Percentiles rank a stretch among this genome's conserved stretches.
Evolutionary conservation across 2,888 invertebrate genomes (phyloP).

Genomic region (Mactromeris polynyma): DNA sequence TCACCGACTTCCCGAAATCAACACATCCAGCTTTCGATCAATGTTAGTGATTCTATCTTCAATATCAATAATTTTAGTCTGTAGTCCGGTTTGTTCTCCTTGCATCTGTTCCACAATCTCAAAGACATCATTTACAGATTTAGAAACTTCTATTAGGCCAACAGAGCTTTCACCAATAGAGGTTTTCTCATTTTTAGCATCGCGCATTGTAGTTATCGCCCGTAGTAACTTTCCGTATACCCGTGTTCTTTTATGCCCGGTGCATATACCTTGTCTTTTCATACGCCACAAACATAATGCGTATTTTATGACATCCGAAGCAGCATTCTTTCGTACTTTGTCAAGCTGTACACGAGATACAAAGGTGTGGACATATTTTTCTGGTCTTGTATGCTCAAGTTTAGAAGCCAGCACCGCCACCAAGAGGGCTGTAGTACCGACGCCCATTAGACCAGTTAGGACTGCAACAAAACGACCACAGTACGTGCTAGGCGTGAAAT

Average conservation of each 20-base stretch:
- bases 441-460: slow-evolving; percentile 81
- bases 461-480: slow-evolving; percentile 82
- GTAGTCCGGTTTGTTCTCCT: slow-evolving; percentile 71
- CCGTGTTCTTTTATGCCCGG: slow-evolving; percentile 59
- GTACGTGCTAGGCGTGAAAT: slow-evolving; percentile 78
- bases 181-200: slow-evolving; percentile 76
- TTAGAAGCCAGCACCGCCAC: slow-evolving; percentile 82
- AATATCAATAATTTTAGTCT: slow-evolving; percentile 68
- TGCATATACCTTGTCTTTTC: slow-evolving; percentile 66
- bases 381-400: slow-evolving; percentile 81
- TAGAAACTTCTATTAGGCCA: slow-evolving; percentile 78
- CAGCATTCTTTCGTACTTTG: slow-evolving; percentile 78
- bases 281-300: slow-evolving; percentile 79
- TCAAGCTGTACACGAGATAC: slow-evolving; percentile 79
- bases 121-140: slow-evolving; percentile 75
- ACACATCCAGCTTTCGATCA: slow-evolving; percentile 73
- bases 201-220: slow-evolving; percentile 77
- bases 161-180: slow-evolving; percentile 79
- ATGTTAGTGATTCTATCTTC: slow-evolving; percentile 73
- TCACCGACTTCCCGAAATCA: slow-evolving; percentile 36
- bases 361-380: slow-evolving; percentile 83
- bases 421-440: slow-evolving; percentile 80
- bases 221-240: slow-evolving; percentile 78
- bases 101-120: slow-evolving; percentile 74
- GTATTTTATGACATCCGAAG: slow-evolving; percentile 81